Evolutionary conservation across 2,888 invertebrate genomes (phyloP).

Genomic region (Eulithis prunata): DNA sequence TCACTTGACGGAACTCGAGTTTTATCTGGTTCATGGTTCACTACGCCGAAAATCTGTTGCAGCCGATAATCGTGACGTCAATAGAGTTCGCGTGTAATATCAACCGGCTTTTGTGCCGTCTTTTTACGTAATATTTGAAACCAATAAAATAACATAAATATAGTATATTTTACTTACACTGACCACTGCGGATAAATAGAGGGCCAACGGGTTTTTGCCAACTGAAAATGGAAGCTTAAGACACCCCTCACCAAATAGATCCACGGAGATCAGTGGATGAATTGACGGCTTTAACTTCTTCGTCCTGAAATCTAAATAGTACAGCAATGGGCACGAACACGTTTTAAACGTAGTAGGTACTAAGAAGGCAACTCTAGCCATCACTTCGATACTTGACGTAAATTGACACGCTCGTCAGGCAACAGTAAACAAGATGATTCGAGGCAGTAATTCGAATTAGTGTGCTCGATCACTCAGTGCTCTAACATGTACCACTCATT

Average conservation of each 20-base stretch:
- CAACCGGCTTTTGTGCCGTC: neutral
- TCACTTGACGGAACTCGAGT: conserved; percentile 40
- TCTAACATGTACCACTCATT: conserved; percentile 5
- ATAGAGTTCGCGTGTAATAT: conserved; percentile 27
- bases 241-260: too few species aligned
- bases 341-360: too few species aligned
- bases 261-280: too few species aligned
- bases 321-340: too few species aligned
- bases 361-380: neutral
- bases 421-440: conserved; percentile 8
- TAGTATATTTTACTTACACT: too few species aligned
- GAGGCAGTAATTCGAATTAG: conserved; percentile 24
- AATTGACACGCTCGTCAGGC: conserved; percentile 14
- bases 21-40: conserved; percentile 54
- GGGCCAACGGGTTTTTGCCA: too few species aligned
- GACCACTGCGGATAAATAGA: too few species aligned
- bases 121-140: conserved; percentile 1
- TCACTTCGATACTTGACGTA: conserved; percentile 9
- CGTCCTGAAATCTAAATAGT: too few species aligned
- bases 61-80: conserved; percentile 43
- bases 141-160: too few species aligned
- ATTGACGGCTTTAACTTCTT: too few species aligned
- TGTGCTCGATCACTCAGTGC: conserved; percentile 16
- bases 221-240: too few species aligned
- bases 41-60: conserved; percentile 47